Evolutionary conservation across 2,797 vertebrate species (phyloP).

Genomic region (Aselliscus stoliczkanus): DNA sequence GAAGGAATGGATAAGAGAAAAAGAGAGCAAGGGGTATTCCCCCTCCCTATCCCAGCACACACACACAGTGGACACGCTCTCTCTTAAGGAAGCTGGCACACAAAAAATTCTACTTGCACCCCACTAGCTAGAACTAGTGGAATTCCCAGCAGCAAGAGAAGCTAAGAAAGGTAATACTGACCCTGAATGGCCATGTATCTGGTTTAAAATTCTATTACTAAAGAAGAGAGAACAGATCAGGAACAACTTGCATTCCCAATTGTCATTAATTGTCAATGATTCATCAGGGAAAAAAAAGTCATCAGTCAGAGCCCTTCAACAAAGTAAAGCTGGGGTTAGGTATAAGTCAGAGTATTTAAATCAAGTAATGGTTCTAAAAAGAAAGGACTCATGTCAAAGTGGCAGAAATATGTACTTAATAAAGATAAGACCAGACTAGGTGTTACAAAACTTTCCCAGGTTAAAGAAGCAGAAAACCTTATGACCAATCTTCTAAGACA

Average conservation of each 20-base stretch:
- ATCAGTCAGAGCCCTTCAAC: background rate
- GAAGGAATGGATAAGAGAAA: background rate
- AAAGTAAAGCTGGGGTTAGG: background rate
- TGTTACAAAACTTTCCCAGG: background rate
- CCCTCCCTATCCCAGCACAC: too few species aligned
- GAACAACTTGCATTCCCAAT: background rate
- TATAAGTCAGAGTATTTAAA: background rate
- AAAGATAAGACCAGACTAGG: background rate
- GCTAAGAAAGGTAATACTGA: background rate
- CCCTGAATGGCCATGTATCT: background rate
- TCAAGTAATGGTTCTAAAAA: background rate
- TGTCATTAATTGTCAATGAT: background rate
- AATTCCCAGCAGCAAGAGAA: background rate
- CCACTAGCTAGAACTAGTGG: background rate
- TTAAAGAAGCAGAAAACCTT: background rate
- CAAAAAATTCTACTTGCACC: background rate
- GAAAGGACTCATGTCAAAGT: background rate
- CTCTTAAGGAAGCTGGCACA: background rate
- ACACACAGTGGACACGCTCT: background rate
- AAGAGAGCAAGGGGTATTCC: background rate
- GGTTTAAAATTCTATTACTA: background rate
- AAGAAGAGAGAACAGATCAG: background rate
- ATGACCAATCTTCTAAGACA: background rate
- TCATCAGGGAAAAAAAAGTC: background rate
- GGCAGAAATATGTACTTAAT: background rate